Evolutionary conservation across 1,140 invertebrate species (phyloP), one percentile per base, ranked within the genome.

Genomic region (Penaeus chinensis): DNA sequence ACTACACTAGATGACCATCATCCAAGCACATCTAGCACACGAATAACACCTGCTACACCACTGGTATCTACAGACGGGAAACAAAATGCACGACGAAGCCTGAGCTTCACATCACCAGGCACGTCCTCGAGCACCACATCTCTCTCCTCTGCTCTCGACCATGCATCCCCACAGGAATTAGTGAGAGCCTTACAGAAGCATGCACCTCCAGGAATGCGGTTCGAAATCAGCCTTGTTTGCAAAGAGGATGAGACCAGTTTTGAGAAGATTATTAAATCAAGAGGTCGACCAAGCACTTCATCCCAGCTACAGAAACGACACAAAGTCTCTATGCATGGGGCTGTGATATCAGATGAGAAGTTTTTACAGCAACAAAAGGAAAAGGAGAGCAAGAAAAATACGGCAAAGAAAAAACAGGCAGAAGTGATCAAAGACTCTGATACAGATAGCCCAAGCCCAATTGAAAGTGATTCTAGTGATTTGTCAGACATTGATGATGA

Each of bases 301-400:
- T 22, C 47, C 47, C 82, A 18, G 66, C 82, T 66, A 18, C 19
- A 11, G n/a, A 84, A 84, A 47, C 47, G 82, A 24, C 63, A 84
- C 47, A 63, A 66, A 7, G 74, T 84, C n/a, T 84, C 82, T 22
- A 84, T 84, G 82, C 82, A 84, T 84, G 82, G 82, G 32, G 63
- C 82, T 76, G 54, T 74, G 19, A 22, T 74, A 32, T 76, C 82
- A 20, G 66, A 84, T 74, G 66, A 69, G 11, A 37, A 78, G 24
- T 84, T 74, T 62, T 19, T n/a, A 18, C 13, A 84, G 62, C 82
- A 84, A 65, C 63, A 74, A 32, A 74, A 74, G 54, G 42, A 22
- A 20, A 76, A 76, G 24, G 69, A 22, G 61, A 81, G 60, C 74
- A 20, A 4, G 24, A 66, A n/a, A n/a, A n/a, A n/a, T n/a, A n/a